These are phyloP conservation scores for Ceratina japonica DNA, from an alignment of 1,140 invertebrate genomes.

Conservation along the genomic window DNA sequence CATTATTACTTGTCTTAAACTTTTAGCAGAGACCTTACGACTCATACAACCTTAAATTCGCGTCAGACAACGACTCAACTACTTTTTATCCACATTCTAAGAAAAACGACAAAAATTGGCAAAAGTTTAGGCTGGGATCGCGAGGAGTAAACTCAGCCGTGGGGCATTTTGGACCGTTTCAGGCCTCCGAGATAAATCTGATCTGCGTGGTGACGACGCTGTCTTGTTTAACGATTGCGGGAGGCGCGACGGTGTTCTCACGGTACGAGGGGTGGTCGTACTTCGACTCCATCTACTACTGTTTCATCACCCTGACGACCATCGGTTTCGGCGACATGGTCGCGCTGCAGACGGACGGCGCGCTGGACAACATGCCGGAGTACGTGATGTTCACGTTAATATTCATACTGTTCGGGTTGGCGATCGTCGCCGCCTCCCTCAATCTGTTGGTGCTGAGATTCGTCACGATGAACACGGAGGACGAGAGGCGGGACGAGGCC, in stretches of 20 bases:
- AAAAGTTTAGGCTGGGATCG: no score
- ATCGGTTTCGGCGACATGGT: conserved; percentile 85
- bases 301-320: conserved; percentile 98
- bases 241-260: conserved; percentile 97
- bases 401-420: conserved; percentile 99
- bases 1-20: no score
- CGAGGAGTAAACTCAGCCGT: not conserved
- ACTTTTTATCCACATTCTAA: no score
- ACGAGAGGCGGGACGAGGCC: conserved; percentile 97
- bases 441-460: conserved; percentile 98
- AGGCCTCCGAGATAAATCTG: conserved; percentile 98
- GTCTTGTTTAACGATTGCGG: conserved; percentile 96
- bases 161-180: not conserved
- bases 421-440: conserved; percentile 99
- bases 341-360: conserved; percentile 94
- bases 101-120: no score
- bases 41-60: no score
- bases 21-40: no score
- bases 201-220: conserved; percentile 97
- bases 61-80: no score
- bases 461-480: conserved; percentile 97
- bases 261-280: conserved; percentile 98
- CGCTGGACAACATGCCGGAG: conserved; percentile 95
- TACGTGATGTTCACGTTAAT: conserved; percentile 99
- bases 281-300: conserved; percentile 99